Conservation (phyloP, 1,140 invertebrate genomes). For the Brachionus paranguensis region DNA sequence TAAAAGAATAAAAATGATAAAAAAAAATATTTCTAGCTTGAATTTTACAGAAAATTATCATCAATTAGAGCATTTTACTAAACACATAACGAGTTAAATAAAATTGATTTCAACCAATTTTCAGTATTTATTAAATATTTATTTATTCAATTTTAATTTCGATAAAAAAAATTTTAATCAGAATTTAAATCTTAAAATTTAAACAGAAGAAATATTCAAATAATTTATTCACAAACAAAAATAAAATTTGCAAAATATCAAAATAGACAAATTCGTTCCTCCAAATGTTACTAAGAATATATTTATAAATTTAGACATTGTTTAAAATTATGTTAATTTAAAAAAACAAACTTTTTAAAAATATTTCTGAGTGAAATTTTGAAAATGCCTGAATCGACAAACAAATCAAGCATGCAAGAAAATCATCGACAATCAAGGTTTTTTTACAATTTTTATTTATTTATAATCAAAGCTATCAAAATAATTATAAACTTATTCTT, state of each 20-base stretch:
- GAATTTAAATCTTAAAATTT: background rate
- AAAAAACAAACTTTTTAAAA: background rate
- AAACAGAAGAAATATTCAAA: background rate
- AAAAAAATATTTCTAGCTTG: too few relatives aligned
- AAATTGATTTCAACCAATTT: too few relatives aligned
- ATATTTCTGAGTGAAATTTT: background rate
- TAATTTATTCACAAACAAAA: background rate
- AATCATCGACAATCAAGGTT: background rate
- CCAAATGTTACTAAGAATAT: background rate
- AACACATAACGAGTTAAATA: too few relatives aligned
- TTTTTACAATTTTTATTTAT: background rate
- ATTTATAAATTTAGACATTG: background rate
- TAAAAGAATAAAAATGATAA: too few relatives aligned
- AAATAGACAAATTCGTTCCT: background rate
- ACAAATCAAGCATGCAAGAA: background rate
- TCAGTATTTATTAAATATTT: too few relatives aligned
- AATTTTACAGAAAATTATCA: too few relatives aligned
- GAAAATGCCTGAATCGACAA: background rate
- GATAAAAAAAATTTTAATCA: too few relatives aligned
- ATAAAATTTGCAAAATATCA: background rate
- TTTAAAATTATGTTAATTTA: background rate
- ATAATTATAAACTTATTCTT: background rate
- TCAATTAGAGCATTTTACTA: too few relatives aligned
- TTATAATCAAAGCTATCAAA: background rate
- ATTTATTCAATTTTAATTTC: too few relatives aligned